Evolutionary conservation across 2,113 vertebrate genomes (phyloP).

Genomic region (Aleadryas rufinucha): DNA sequence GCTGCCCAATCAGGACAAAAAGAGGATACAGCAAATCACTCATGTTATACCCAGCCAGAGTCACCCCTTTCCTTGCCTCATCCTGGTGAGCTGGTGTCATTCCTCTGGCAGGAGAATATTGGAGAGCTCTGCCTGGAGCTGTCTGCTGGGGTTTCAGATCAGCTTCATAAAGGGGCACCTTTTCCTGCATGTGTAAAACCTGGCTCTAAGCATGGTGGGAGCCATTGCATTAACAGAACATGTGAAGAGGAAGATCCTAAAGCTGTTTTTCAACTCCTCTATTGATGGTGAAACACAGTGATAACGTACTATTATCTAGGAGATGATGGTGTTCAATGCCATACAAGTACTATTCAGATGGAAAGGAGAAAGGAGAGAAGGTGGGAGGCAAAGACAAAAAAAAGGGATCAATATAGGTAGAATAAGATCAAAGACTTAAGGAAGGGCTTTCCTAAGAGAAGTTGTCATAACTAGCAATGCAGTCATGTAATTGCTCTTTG

Average conservation of each 20-base stretch:
- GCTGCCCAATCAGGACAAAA: background rate
- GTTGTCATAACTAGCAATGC: background rate
- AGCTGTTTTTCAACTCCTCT: background rate
- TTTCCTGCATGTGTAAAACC: background rate
- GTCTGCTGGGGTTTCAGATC: background rate
- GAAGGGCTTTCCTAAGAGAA: background rate
- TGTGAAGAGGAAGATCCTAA: background rate
- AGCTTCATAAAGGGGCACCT: background rate
- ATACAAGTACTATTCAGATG: background rate
- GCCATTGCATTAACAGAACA: background rate
- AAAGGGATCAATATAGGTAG: background rate
- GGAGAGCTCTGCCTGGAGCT: background rate
- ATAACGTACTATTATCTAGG: fast-evolving
- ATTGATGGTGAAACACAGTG: background rate
- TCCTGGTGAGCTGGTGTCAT: fast-evolving
- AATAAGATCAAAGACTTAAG: background rate
- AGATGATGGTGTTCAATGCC: background rate
- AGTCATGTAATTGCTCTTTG: background rate
- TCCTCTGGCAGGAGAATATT: background rate
- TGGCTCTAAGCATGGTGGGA: background rate
- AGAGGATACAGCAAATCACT: background rate
- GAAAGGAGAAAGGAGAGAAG: background rate
- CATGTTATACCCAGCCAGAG: background rate
- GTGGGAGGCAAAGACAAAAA: background rate
- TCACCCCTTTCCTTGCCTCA: background rate